phyloP scores from a whole-genome alignment of 2,113 vertebrate genomes.

The Callocephalon fimbriatum region DNA sequence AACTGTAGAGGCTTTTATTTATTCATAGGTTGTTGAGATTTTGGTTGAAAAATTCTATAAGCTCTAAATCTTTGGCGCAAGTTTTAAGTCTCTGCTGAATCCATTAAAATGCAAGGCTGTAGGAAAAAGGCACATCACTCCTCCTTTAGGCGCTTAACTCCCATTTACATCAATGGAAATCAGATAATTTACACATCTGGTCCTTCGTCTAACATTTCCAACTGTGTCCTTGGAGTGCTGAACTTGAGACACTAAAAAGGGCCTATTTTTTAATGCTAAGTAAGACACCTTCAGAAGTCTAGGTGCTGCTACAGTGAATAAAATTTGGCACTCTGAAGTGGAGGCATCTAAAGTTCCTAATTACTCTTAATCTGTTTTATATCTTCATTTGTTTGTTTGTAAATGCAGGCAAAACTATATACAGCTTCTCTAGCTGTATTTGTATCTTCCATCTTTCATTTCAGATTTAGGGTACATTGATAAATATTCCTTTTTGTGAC shows the following conservation, averaged over 20 bases:
- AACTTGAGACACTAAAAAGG: background rate
- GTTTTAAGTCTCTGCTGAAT: constrained; percentile 20
- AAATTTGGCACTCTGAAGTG: background rate
- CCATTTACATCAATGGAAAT: constrained; percentile 30
- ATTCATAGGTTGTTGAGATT: background rate
- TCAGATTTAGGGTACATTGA: background rate
- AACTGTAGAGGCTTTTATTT: background rate
- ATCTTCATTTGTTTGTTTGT: background rate
- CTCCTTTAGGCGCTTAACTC: constrained; percentile 3
- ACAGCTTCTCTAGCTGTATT: background rate
- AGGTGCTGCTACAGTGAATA: background rate
- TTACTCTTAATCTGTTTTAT: background rate
- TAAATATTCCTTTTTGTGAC: background rate
- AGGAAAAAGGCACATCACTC: background rate
- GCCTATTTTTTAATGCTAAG: background rate
- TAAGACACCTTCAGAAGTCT: background rate
- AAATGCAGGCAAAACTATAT: background rate
- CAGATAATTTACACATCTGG: constrained; percentile 38
- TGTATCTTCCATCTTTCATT: background rate
- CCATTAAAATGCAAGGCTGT: background rate
- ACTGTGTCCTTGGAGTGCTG: background rate
- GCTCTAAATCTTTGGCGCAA: background rate
- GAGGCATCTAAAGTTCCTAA: background rate
- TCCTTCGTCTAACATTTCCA: background rate
- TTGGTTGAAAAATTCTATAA: background rate